Evolutionary conservation across 2,888 invertebrate genomes (phyloP).

Genomic region (Sesamia inferens): DNA sequence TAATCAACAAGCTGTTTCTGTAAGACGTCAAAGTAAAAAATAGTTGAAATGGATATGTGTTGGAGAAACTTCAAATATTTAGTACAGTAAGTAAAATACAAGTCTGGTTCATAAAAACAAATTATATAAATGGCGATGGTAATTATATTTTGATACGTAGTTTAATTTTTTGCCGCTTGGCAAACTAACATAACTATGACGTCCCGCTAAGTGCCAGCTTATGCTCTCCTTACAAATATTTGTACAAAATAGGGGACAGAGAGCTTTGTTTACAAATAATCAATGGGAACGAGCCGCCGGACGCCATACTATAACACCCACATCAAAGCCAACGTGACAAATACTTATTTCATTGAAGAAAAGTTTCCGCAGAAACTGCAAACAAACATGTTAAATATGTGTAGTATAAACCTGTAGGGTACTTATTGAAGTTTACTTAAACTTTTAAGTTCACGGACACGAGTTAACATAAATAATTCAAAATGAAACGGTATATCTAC

Average conservation of each 20-base stretch:
- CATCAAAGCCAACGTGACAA: slow-evolving; percentile 49
- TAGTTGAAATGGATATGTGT: slow-evolving; percentile 17
- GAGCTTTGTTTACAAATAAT: slow-evolving; percentile 80
- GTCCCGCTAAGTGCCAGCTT: slow-evolving; percentile 83
- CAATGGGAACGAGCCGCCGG: slow-evolving; percentile 74
- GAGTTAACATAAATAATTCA: slow-evolving; percentile 46
- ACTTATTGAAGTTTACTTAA: slow-evolving; percentile 44
- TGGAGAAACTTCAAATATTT: slow-evolving; percentile 16
- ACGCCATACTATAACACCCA: slow-evolving; percentile 55
- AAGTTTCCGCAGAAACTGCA: slow-evolving; percentile 54
- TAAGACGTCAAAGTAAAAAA: slow-evolving; percentile 14
- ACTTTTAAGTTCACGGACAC: slow-evolving; percentile 39
- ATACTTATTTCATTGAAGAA: slow-evolving; percentile 61
- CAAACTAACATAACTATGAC: slow-evolving; percentile 79
- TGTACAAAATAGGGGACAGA: slow-evolving; percentile 74
- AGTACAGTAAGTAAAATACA: slow-evolving; percentile 6
- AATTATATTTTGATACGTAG: slow-evolving; percentile 50
- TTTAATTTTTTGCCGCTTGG: slow-evolving; percentile 69
- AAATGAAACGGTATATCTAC: slow-evolving; percentile 37
- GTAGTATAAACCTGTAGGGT: slow-evolving; percentile 41
- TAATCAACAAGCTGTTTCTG: slow-evolving; percentile 44
- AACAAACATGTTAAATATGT: slow-evolving; percentile 54
- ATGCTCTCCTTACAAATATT: slow-evolving; percentile 82
- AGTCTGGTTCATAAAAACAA: slow-evolving; percentile 33
- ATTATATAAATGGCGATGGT: slow-evolving; percentile 33